phyloP scores from a whole-genome alignment of 2,888 invertebrate species.

The Drosophila mettleri region DNA sequence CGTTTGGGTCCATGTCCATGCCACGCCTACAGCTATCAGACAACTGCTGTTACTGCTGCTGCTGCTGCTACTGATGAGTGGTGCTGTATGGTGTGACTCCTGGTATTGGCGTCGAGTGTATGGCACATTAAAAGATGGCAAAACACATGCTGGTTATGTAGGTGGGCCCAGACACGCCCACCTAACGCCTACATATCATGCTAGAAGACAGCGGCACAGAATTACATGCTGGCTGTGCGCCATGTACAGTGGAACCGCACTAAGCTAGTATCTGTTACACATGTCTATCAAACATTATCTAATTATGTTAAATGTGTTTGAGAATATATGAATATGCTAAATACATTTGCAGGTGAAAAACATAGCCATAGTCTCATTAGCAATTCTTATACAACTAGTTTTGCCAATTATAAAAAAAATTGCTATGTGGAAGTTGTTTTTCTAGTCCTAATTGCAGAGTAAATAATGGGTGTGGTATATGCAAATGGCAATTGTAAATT shows the following conservation, averaged over 20 bases:
- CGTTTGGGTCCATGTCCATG: constrained; percentile 52
- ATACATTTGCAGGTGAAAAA: too few relatives aligned
- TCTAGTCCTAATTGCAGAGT: too few relatives aligned
- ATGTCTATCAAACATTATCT: background rate
- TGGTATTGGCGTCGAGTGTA: constrained; percentile 51
- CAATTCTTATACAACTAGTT: too few relatives aligned
- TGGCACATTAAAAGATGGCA: constrained; percentile 70
- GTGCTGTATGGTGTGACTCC: background rate
- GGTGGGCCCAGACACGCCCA: constrained; percentile 35
- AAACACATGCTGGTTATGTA: constrained; percentile 49
- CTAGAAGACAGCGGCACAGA: constrained; percentile 15
- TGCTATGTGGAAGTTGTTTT: too few relatives aligned
- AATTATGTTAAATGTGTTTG: too few relatives aligned
- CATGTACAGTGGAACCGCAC: constrained; percentile 11
- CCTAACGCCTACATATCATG: constrained; percentile 33
- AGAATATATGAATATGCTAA: too few relatives aligned
- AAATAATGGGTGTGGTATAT: too few relatives aligned
- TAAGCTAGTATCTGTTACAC: background rate
- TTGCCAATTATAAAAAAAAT: too few relatives aligned
- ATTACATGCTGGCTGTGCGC: constrained; percentile 18
- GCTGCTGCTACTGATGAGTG: constrained; percentile 7
- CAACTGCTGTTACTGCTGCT: constrained; percentile 9
- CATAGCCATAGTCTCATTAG: too few relatives aligned
- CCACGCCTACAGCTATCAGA: constrained; percentile 63
- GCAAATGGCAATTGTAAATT: too few relatives aligned